Evolutionary conservation across 64 coral and sea anemone species (phyloP), one percentile per base, ranked within the genome.

Genomic region (Porites lutea): DNA sequence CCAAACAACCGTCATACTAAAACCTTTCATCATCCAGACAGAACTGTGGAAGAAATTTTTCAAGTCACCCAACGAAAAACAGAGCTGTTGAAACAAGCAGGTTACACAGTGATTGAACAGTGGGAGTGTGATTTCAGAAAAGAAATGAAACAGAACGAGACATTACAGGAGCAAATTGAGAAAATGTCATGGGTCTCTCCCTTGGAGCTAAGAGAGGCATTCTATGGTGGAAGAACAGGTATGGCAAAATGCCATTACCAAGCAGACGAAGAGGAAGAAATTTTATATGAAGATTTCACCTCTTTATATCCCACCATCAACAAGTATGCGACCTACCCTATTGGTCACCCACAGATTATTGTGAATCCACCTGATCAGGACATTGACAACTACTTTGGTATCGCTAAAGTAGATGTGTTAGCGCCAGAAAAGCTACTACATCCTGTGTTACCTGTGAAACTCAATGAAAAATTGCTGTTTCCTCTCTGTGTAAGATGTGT

Each of bases 51-150:
- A 1, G 71, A 92, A 1, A 22, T 93, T 0, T 88, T 72, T 6
- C 19, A 70, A 0, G 10, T 68, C 6, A 79, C 82, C 19, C 2
- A n/a, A 44, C 15, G 2, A 8, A 52, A 59, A 6, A 20, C 2
- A 13, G 0, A 2, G 5, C 55, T 62, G 4, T 48, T 88, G 18
- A 18, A 57, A 37, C 14, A 13, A 6, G 3, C 43, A 2, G 92
- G 85, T 0, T 88, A 86, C 22, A 0, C 15, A 0, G 55, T 87
- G 18, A 19, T 74, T 13, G 44, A 10, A 16, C 79, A 87, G 2
- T 93, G 91, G 82, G 82, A 54, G 44, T 64, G 72, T 49, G 91
- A 87, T 0, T 93, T n/a, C n/a, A n/a, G n/a, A 16, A 16, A 20
- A 45, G 3, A 2, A 6, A 3, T 21, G 0, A 20, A n/a, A n/a